phyloP scores from a whole-genome alignment of 2,797 vertebrate genomes.

The Gymnoscopelus braueri region DNA sequence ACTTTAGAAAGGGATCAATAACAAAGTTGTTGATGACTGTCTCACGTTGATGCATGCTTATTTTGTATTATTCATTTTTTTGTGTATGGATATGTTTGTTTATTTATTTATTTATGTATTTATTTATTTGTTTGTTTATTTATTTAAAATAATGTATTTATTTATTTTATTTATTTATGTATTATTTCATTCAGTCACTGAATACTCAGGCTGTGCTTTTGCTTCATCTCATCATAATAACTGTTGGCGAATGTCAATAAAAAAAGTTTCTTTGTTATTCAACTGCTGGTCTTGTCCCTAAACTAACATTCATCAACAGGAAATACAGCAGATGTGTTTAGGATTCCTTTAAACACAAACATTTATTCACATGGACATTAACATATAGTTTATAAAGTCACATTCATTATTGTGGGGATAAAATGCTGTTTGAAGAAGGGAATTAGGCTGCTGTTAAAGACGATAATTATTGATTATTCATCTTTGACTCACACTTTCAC shows the following conservation, averaged over 20 bases:
- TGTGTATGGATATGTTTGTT: slow-evolving; percentile 4
- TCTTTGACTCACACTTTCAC: too few species aligned
- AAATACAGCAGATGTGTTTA: too few species aligned
- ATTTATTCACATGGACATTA: too few species aligned
- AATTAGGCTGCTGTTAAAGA: too few species aligned
- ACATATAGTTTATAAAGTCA: too few species aligned
- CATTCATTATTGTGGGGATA: too few species aligned
- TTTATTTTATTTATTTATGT: too few species aligned
- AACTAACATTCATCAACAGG: too few species aligned
- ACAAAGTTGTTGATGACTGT: too few species aligned
- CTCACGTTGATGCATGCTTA: not conserved
- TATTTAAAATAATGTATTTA: slow-evolving; percentile 28
- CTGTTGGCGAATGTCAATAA: slow-evolving; percentile 92
- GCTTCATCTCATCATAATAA: slow-evolving; percentile 82
- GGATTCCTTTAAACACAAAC: too few species aligned
- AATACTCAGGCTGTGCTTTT: slow-evolving; percentile 87
- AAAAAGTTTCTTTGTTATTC: slow-evolving; percentile 85
- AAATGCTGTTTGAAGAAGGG: too few species aligned
- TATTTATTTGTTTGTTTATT: slow-evolving; percentile 76
- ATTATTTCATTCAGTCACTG: slow-evolving; percentile 75
- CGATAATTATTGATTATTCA: too few species aligned
- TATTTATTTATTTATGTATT: slow-evolving; percentile 54
- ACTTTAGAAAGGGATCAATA: not conserved
- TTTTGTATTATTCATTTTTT: slow-evolving; percentile 14
- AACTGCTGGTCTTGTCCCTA: not conserved